phyloP scores from a whole-genome alignment of 2,113 vertebrate species.

The Brachionichthys hirsutus region DNA sequence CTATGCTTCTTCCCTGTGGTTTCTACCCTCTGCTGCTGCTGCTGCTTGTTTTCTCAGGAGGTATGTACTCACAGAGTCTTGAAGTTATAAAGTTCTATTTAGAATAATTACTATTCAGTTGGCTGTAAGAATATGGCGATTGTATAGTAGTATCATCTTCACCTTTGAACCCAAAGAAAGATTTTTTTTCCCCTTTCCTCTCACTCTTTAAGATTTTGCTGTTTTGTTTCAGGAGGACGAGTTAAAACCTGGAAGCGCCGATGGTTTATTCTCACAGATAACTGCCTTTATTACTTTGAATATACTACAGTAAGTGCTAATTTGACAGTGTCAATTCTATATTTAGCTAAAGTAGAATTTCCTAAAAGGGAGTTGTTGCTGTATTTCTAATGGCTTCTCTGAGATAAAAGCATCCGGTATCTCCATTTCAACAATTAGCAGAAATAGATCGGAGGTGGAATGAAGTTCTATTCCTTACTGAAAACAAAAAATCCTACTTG shows the following conservation, averaged over 20 bases:
- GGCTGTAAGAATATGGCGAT: slow-evolving; percentile 10
- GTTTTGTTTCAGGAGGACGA: slow-evolving; percentile 73
- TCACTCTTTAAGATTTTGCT: background rate
- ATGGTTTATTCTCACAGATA: slow-evolving; percentile 83
- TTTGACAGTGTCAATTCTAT: too few species aligned
- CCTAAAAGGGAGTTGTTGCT: too few species aligned
- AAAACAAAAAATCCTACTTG: background rate
- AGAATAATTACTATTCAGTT: background rate
- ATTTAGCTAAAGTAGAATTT: too few species aligned
- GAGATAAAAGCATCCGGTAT: too few species aligned
- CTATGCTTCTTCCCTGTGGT: slow-evolving; percentile 70
- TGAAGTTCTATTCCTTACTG: background rate
- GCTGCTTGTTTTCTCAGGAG: slow-evolving; percentile 79
- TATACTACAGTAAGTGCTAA: slow-evolving; percentile 79
- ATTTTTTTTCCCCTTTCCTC: background rate
- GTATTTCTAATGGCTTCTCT: too few species aligned
- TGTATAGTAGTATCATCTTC: slow-evolving; percentile 6
- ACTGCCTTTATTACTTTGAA: slow-evolving; percentile 84
- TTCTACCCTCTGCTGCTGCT: slow-evolving; percentile 73
- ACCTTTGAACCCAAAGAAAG: background rate
- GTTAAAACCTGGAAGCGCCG: slow-evolving; percentile 83
- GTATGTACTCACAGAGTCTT: slow-evolving; percentile 69
- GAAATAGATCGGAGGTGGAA: background rate
- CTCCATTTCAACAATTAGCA: background rate
- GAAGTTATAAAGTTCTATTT: slow-evolving; percentile 12